Percentiles rank a stretch among this genome's conserved stretches.
phyloP scores from a whole-genome alignment of 2,888 invertebrate species.

The Dryadula phaetusa region DNA sequence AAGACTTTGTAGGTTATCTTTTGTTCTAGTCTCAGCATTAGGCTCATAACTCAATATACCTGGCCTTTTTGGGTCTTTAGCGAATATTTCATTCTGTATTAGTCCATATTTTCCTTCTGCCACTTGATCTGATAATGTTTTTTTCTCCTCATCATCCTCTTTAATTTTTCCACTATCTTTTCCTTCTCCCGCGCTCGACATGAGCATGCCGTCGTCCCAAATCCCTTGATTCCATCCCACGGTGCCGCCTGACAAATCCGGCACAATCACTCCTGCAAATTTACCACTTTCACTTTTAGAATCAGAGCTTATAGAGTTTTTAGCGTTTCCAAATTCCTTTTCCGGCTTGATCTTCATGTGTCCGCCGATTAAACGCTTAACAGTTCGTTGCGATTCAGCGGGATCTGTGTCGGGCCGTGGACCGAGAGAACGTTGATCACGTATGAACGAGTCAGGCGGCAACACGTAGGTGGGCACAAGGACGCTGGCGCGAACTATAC shows the following conservation, averaged over 20 bases:
- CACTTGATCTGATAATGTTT: conserved; percentile 94
- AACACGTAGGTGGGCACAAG: conserved; percentile 82
- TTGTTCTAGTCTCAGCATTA: conserved; percentile 90
- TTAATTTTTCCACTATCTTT: conserved; percentile 79
- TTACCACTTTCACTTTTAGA: conserved; percentile 74
- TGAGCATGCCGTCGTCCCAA: conserved; percentile 87
- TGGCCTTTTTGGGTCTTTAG: conserved; percentile 88
- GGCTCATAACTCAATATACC: conserved; percentile 92
- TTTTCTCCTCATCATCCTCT: conserved; percentile 88
- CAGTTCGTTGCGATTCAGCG: conserved; percentile 81
- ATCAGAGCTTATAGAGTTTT: conserved; percentile 70
- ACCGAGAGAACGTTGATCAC: conserved; percentile 79
- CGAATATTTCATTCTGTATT: conserved; percentile 93
- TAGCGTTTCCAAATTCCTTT: conserved; percentile 71
- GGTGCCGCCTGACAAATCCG: conserved; percentile 79
- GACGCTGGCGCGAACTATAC: conserved; percentile 71
- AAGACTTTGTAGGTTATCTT: conserved; percentile 90
- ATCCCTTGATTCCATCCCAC: conserved; percentile 82
- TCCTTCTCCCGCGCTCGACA: conserved; percentile 88
- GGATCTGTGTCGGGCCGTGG: conserved; percentile 61
- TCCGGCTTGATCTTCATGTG: conserved; percentile 83
- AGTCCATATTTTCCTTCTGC: conserved; percentile 95
- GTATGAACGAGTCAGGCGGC: conserved; percentile 82
- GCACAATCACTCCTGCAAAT: conserved; percentile 69
- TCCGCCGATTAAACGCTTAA: conserved; percentile 88